Evolutionary conservation across 2,888 invertebrate species (phyloP), one percentile per base, ranked within the genome.

Genomic region (Mythimna loreyi): DNA sequence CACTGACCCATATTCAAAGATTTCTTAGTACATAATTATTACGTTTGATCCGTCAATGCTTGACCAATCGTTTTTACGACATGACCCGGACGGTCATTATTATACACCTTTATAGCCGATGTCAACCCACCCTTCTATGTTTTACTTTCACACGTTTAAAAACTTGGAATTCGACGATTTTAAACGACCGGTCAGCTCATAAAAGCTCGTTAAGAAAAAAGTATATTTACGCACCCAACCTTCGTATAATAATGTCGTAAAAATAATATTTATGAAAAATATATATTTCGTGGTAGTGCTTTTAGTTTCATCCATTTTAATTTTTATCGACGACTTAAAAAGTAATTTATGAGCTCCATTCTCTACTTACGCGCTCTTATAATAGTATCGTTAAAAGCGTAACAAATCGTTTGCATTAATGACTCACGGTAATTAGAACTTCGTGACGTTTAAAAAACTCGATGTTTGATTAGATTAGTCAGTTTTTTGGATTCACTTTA

Each of bases 111-210:
- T 91, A 91, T 90, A 84, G 83, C 85, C 72, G 62, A 72, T 84
- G 89, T 89, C 89, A 87, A 85, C 80, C 75, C 78, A 90, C 90
- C 92, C 90, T 89, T 89, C 91, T 91, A 89, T 92, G 87, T 91
- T 93, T 89, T 90, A 92, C 93, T 94, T 94, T 95, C 94, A 94
- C 94, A 95, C 94, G 94, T 94, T 94, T 92, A 90, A 93, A 93
- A 92, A 93, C 84, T 80, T 88, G 86, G 91, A 90, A 92, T 93
- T 92, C 91, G 91, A 91, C 91, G 85, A 87, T 89, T 87, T 85
- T 70, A 81, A 90, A 92, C 89, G 91, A 92, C 87, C 89, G 91
- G 91, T 89, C 92, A 89, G 85, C 89, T 92, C 93, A 86, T 94
- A 92, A 94, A 94, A 82, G 72, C 87, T 91, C 82, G 89, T 90